Percentiles rank a stretch among this genome's conserved stretches.
These are phyloP conservation scores for Miltochrista miniata DNA, from an alignment of 2,888 invertebrate species.

Conservation along the genomic window DNA sequence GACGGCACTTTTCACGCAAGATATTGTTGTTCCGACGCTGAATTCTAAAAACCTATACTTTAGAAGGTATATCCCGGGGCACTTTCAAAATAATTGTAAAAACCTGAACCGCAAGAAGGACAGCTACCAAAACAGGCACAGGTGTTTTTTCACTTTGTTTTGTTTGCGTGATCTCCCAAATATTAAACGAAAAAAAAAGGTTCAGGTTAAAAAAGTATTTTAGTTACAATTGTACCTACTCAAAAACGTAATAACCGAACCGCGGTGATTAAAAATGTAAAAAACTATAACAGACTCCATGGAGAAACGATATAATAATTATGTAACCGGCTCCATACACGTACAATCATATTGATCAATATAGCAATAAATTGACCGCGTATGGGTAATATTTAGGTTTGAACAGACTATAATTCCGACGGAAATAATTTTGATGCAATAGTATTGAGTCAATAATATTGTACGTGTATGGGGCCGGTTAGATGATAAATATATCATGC, in stretches of 20 bases:
- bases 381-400: no score
- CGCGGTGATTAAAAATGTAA: no score
- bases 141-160: slow-evolving; percentile 44
- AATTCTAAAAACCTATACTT: slow-evolving; percentile 34
- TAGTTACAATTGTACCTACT: neutral
- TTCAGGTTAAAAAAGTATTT: neutral
- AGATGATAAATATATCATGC: no score
- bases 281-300: no score
- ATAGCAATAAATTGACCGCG: no score
- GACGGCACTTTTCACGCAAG: slow-evolving; percentile 8
- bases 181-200: slow-evolving; percentile 14
- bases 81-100: slow-evolving; percentile 63
- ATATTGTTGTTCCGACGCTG: slow-evolving; percentile 17
- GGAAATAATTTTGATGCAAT: no score
- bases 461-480: no score
- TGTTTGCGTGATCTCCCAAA: slow-evolving; percentile 32
- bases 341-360: no score
- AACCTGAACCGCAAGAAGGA: slow-evolving; percentile 49
- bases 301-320: no score
- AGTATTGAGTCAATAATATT: no score
- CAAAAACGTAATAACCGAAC: neutral
- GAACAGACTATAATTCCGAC: no score
- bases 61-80: slow-evolving; percentile 40
- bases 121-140: slow-evolving; percentile 43
- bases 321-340: no score